phyloP scores from a whole-genome alignment of 1,140 invertebrate genomes.

The Diachasmimorpha longicaudata region DNA sequence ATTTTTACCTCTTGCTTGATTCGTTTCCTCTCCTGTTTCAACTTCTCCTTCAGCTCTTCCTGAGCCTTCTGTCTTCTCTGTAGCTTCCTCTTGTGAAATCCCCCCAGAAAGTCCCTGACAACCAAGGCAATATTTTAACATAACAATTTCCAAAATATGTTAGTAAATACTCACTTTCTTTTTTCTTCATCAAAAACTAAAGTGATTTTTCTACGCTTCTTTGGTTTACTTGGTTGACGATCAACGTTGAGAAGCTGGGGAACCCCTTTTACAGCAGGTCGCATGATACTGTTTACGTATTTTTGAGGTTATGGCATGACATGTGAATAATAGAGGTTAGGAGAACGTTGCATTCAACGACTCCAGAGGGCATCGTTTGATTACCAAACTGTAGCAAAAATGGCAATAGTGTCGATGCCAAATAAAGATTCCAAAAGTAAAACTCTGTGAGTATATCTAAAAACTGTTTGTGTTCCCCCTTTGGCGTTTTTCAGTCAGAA shows the following conservation, averaged over 20 bases:
- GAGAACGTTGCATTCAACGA: no score
- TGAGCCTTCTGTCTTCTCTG: slow-evolving; percentile 74
- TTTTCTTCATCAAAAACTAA: slow-evolving; percentile 69
- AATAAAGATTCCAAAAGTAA: not conserved
- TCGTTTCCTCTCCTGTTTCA: slow-evolving; percentile 77
- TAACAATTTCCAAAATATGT: not conserved
- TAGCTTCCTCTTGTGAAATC: slow-evolving; percentile 78
- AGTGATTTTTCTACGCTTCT: slow-evolving; percentile 61
- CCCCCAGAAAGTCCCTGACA: slow-evolving; percentile 74
- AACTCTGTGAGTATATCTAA: not conserved
- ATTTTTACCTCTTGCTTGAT: slow-evolving; percentile 72
- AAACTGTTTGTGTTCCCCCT: not conserved
- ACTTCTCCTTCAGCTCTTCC: slow-evolving; percentile 70
- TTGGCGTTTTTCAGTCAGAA: slow-evolving; percentile 5
- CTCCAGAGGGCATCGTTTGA: no score
- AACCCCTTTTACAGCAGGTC: slow-evolving; percentile 26
- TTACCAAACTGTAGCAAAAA: not conserved
- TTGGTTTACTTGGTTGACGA: slow-evolving; percentile 35
- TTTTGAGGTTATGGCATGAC: slow-evolving; percentile 14
- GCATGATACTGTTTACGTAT: slow-evolving; percentile 14
- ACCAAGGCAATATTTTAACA: slow-evolving; percentile 22
- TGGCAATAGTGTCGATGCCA: not conserved
- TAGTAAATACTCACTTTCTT: slow-evolving; percentile 56
- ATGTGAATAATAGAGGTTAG: not conserved
- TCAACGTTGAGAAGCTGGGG: slow-evolving; percentile 40